Percentiles rank a stretch among this genome's conserved stretches.
Conservation (phyloP, 2,797 vertebrate species). For the Neosalanx taihuensis region DNA sequence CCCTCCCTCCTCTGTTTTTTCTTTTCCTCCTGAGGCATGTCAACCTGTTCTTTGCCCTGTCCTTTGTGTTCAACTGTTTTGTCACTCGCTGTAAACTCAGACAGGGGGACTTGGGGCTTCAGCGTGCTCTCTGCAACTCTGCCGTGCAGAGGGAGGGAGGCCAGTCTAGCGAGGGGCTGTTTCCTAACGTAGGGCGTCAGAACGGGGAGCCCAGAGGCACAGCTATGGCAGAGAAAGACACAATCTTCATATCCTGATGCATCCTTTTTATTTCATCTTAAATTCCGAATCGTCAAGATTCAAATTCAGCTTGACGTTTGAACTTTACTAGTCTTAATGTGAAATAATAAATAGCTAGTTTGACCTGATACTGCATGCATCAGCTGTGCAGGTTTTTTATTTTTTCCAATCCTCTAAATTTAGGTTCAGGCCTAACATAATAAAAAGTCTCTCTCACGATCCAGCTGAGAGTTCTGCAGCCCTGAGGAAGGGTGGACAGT, state of each 20-base stretch:
- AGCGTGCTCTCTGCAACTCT: slow-evolving; percentile 20
- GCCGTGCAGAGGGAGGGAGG: neutral
- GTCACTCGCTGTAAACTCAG: slow-evolving; percentile 47
- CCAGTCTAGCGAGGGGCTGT: neutral
- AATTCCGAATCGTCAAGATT: too few relatives aligned
- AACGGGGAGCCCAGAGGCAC: too few relatives aligned
- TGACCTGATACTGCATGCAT: too few relatives aligned
- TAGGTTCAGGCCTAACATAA: too few relatives aligned
- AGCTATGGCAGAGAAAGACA: too few relatives aligned
- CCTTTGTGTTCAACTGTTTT: slow-evolving; percentile 68
- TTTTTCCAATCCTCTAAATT: too few relatives aligned
- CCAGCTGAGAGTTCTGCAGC: neutral
- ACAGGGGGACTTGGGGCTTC: slow-evolving; percentile 46
- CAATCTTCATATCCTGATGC: too few relatives aligned
- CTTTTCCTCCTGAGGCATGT: slow-evolving; percentile 78
- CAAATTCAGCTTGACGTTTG: too few relatives aligned
- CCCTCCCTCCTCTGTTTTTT: slow-evolving; percentile 48
- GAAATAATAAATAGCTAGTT: too few relatives aligned
- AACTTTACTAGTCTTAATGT: too few relatives aligned
- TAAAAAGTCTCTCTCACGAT: neutral
- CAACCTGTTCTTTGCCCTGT: slow-evolving; percentile 54
- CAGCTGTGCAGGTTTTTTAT: too few relatives aligned
- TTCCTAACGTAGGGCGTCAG: neutral
- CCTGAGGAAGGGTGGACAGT: slow-evolving; percentile 1
- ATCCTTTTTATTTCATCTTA: too few relatives aligned